A percentile compares a stretch with the other conserved stretches of the same genome.
phyloP scores from a whole-genome alignment of 2,888 invertebrate species.

The Caenorhabditis panamensis region DNA sequence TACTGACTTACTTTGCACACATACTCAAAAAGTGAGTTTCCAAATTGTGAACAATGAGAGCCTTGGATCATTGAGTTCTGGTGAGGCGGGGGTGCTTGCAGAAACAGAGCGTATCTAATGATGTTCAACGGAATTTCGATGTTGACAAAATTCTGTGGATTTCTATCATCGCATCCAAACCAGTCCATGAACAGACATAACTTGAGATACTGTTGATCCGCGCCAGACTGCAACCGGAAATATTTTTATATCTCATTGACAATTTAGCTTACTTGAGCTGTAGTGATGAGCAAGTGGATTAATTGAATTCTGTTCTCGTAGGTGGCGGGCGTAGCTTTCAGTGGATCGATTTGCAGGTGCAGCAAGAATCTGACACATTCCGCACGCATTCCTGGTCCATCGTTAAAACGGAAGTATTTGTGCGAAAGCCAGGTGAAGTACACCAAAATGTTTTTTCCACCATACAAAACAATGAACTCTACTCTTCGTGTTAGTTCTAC shows the following conservation, averaged over 20 bases:
- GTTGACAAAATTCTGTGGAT: conserved; percentile 17
- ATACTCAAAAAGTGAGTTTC: conserved; percentile 64
- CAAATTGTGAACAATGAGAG: conserved; percentile 43
- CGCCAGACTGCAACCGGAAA: conserved; percentile 54
- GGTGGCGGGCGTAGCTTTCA: conserved; percentile 7
- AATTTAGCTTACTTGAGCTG: conserved; percentile 25
- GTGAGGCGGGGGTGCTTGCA: conserved; percentile 32
- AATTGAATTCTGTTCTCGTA: conserved; percentile 60
- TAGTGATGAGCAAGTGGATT: conserved; percentile 51
- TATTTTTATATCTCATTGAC: not conserved
- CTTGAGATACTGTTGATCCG: conserved; percentile 86
- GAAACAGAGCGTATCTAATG: conserved; percentile 55
- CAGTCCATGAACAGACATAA: conserved; percentile 94
- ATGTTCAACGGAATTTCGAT: conserved; percentile 42
- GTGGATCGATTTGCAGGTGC: conserved; percentile 17
- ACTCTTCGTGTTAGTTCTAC: conserved; percentile 39
- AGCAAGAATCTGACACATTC: conserved; percentile 92
- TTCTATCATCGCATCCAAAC: conserved; percentile 83
- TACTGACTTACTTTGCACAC: conserved; percentile 52
- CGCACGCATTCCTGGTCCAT: conserved; percentile 92
- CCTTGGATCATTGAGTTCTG: conserved; percentile 38
- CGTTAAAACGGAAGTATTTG: conserved; percentile 88
- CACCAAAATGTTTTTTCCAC: conserved; percentile 27
- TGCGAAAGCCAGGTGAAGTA: conserved; percentile 49
- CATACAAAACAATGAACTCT: conserved; percentile 33